A percentile compares a stretch with the other conserved stretches of the same genome.
Conservation (phyloP, 2,888 invertebrate genomes). For the Eupeodes latifasciatus region DNA sequence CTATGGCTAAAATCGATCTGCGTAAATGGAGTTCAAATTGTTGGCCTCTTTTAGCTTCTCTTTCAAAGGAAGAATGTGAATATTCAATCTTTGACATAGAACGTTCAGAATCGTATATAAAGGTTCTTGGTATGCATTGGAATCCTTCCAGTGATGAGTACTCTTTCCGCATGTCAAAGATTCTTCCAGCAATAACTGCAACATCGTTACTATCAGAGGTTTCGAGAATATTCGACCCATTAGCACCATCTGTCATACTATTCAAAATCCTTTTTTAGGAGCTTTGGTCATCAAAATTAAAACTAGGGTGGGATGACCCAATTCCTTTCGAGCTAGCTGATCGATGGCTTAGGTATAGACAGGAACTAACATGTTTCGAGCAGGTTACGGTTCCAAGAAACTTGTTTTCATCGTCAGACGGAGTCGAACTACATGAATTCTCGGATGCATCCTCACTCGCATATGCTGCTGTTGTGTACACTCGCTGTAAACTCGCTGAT, state of each 20-base stretch:
- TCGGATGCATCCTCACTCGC: slow-evolving; percentile 4
- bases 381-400: neutral
- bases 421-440: slow-evolving; percentile 11
- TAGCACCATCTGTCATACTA: neutral
- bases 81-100: neutral
- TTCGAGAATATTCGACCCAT: slow-evolving; percentile 9
- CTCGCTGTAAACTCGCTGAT: slow-evolving; percentile 5
- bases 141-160: neutral
- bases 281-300: neutral
- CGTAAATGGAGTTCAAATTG: too few species aligned
- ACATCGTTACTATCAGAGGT: neutral
- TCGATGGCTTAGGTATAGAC: too few species aligned
- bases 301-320: neutral
- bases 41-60: neutral
- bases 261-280: slow-evolving; percentile 20
- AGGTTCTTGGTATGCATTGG: neutral
- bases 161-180: neutral
- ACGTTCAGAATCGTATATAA: neutral
- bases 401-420: neutral
- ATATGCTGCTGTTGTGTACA: neutral
- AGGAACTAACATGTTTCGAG: neutral
- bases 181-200: neutral
- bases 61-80: neutral
- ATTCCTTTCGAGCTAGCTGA: too few species aligned
- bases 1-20: neutral